Conservation (phyloP, 2,797 vertebrate species). For the Craterocephalus amniculus region DNA sequence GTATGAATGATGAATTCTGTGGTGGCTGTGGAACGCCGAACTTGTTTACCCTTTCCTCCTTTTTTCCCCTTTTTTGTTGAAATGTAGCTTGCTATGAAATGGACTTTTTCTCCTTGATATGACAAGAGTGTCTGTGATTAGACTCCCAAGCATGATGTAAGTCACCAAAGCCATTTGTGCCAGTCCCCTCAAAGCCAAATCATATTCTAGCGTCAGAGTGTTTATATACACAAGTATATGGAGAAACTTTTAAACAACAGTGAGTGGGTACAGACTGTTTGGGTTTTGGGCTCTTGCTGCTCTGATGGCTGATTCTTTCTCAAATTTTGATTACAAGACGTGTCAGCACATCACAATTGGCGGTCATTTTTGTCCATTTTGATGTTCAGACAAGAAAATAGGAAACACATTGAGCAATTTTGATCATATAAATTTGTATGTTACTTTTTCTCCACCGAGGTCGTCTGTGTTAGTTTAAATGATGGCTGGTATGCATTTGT, state of each 20-base stretch:
- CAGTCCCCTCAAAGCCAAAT: constrained; percentile 78
- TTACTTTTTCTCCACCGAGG: constrained; percentile 57
- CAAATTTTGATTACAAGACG: constrained; percentile 78
- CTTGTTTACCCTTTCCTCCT: constrained; percentile 78
- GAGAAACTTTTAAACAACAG: constrained; percentile 80
- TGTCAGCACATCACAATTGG: constrained; percentile 81
- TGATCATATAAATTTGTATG: constrained; percentile 67
- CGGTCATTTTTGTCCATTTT: constrained; percentile 80
- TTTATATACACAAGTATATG: constrained; percentile 81
- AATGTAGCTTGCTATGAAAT: constrained; percentile 71
- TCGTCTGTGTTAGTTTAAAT: constrained; percentile 72
- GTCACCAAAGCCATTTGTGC: constrained; percentile 78
- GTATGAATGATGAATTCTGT: constrained; percentile 82
- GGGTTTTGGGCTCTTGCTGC: constrained; percentile 70
- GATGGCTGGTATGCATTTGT: constrained; percentile 53
- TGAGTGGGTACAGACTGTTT: constrained; percentile 80
- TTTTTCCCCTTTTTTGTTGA: constrained; percentile 46
- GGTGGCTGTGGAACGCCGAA: constrained; percentile 73
- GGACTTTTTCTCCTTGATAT: constrained; percentile 79
- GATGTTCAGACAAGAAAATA: constrained; percentile 80
- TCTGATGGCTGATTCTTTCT: constrained; percentile 78
- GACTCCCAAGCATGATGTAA: constrained; percentile 80
- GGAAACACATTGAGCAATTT: constrained; percentile 77
- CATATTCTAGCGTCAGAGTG: constrained; percentile 78
- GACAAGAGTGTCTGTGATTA: constrained; percentile 82